Evolutionary conservation across 1,140 invertebrate species (phyloP).

Genomic region (Papilio glaucus): DNA sequence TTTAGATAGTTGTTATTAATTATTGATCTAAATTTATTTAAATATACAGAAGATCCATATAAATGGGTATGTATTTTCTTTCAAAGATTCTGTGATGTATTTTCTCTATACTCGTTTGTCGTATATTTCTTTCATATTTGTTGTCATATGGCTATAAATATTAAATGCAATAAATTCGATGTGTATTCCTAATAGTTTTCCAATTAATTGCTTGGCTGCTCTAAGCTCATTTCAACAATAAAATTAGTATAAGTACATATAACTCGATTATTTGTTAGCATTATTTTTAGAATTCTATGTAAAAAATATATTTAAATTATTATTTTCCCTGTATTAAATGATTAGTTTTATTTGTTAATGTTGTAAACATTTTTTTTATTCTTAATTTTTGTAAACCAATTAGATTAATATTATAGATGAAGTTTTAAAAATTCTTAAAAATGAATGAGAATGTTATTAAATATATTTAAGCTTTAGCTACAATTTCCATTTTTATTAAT

Average conservation of each 20-base stretch:
- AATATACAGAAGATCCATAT: not conserved
- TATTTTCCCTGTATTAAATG: not conserved
- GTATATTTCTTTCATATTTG: not conserved
- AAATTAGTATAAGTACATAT: not conserved
- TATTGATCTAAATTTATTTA: not conserved
- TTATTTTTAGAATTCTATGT: conserved; percentile 1
- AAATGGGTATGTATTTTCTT: not conserved
- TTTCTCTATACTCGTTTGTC: not conserved
- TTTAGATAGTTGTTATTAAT: not conserved
- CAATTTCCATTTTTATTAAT: not conserved
- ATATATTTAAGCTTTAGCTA: not conserved
- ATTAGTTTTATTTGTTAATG: too few species aligned
- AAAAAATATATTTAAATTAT: not conserved
- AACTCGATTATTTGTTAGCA: not conserved
- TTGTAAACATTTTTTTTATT: too few species aligned
- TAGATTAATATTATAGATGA: too few species aligned
- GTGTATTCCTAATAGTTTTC: conserved; percentile 9
- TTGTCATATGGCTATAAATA: not conserved
- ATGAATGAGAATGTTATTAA: not conserved
- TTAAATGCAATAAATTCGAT: conserved; percentile 1
- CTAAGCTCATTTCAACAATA: not conserved
- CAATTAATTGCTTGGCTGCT: not conserved
- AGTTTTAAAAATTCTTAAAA: too few species aligned
- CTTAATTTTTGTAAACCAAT: too few species aligned
- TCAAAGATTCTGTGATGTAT: conserved; percentile 8